Evolutionary conservation across 2,113 vertebrate genomes (phyloP).

Genomic region (Oreocharis arfaki): DNA sequence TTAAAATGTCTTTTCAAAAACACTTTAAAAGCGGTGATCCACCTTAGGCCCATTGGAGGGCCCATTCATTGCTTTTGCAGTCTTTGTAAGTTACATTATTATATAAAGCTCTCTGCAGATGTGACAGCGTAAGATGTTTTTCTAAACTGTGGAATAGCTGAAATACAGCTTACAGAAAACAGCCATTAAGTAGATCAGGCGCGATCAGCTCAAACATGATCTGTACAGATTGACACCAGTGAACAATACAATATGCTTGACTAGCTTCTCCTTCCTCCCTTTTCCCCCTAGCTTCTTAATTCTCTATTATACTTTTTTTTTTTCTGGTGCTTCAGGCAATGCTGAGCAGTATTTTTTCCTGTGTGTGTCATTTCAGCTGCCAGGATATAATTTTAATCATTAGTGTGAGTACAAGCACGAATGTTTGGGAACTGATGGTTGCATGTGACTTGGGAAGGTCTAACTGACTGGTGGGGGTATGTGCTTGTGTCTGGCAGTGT

Average conservation of each 20-base stretch:
- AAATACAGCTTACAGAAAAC: background rate
- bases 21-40: background rate
- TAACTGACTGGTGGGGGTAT: background rate
- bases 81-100: background rate
- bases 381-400: background rate
- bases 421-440: background rate
- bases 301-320: background rate
- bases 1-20: background rate
- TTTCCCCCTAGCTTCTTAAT: background rate
- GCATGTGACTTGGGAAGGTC: background rate
- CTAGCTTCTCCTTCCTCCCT: background rate
- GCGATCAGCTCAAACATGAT: background rate
- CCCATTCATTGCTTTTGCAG: background rate
- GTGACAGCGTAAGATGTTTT: background rate
- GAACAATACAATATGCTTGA: background rate
- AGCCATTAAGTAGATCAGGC: background rate
- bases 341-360: background rate
- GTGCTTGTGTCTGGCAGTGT: accelerated
- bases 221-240: background rate
- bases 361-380: background rate
- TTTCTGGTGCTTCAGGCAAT: background rate
- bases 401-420: background rate
- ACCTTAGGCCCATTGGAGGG: background rate
- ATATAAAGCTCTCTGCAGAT: background rate
- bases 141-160: background rate